These are phyloP conservation scores for Arremon aurantiirostris DNA, from an alignment of 2,797 vertebrate species.

Conservation along the genomic window DNA sequence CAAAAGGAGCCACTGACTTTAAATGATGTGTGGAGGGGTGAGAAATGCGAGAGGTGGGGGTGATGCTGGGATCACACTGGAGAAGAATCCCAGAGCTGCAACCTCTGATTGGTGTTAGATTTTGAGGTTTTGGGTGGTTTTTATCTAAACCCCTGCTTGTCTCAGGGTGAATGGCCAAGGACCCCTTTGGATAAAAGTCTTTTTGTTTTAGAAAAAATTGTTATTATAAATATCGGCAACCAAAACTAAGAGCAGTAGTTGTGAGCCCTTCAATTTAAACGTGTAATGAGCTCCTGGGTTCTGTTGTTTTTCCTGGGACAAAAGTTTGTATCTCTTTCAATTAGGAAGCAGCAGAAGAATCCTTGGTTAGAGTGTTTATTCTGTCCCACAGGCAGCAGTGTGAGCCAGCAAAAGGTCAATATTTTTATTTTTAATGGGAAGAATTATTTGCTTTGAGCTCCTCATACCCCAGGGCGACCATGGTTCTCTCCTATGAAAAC, in stretches of 20 bases:
- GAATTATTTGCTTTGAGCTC: not conserved
- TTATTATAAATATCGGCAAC: not conserved
- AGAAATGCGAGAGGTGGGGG: not conserved
- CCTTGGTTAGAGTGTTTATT: not conserved
- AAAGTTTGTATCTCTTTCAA: not conserved
- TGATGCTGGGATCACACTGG: not conserved
- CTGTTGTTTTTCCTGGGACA: not conserved
- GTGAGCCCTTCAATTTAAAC: not conserved
- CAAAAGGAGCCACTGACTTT: slow-evolving; percentile 40
- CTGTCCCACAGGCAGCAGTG: not conserved
- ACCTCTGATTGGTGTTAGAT: not conserved
- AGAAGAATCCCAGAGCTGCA: not conserved
- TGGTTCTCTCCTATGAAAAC: not conserved
- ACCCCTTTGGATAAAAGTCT: not conserved
- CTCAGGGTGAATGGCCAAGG: not conserved
- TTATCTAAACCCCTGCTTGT: not conserved
- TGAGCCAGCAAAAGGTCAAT: not conserved
- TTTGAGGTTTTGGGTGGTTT: not conserved
- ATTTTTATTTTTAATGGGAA: not conserved
- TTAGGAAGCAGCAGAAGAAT: not conserved
- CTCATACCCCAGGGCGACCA: not conserved
- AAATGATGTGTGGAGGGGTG: not conserved
- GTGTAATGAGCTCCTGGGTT: not conserved
- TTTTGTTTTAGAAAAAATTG: not conserved
- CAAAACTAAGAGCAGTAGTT: not conserved